Conservation (phyloP, 2,797 vertebrate genomes). For the Lagocephalus sceleratus region DNA sequence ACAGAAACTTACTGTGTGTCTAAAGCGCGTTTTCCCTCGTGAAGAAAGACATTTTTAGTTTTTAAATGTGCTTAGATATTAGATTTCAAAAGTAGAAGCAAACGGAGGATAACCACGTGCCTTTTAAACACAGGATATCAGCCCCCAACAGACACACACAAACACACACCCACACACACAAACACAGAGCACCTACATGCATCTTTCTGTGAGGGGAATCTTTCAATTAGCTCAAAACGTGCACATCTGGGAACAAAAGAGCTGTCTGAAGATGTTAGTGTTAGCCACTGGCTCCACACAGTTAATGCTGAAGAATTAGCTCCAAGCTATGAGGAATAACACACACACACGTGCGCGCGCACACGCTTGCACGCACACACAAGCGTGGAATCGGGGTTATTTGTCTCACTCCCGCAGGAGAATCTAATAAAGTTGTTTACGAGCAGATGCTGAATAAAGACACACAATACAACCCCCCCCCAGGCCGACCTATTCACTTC, state of each 20-base stretch:
- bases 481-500: conserved; percentile 32
- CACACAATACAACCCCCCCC: conserved; percentile 23
- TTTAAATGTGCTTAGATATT: no score
- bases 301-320: conserved; percentile 27
- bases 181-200: background rate
- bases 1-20: no score
- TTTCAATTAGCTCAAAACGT: conserved; percentile 45
- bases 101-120: no score
- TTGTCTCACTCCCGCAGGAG: conserved; percentile 25
- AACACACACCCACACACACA: no score
- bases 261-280: conserved; percentile 44
- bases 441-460: conserved; percentile 52
- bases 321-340: conserved; percentile 9
- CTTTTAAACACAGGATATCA: no score
- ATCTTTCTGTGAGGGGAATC: conserved; percentile 13
- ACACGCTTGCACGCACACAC: background rate
- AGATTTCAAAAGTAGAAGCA: no score
- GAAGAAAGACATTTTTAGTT: no score
- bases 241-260: conserved; percentile 50
- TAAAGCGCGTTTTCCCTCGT: no score
- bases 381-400: conserved; percentile 41
- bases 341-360: background rate
- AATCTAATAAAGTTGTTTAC: conserved; percentile 66
- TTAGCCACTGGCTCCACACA: conserved; percentile 17
- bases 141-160: no score